Evolutionary conservation across 2,888 invertebrate species (phyloP), one percentile per base, ranked within the genome.

Genomic region (Agonopterix alstromeriana): DNA sequence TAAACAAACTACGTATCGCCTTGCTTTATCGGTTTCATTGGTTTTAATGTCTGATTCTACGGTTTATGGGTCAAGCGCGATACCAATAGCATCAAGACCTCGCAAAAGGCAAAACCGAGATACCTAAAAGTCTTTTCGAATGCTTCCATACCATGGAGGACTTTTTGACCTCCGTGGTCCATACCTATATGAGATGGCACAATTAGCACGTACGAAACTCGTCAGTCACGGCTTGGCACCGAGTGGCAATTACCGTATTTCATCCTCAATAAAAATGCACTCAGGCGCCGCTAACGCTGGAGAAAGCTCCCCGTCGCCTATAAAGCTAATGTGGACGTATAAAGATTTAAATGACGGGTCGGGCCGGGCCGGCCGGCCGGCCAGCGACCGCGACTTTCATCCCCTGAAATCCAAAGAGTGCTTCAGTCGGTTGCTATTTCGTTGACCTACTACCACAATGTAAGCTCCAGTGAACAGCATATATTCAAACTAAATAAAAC

Each of bases 191-290:
- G 63, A 69, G 68, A 70, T 61, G 62, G 68, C 67, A 79, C 76
- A 82, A 81, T 84, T 81, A 82, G 67, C 81, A 82, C 80, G 80
- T 80, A 77, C 73, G 70, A 71, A 79, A 73, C 70, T 75, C 77
- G 75, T 80, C 81, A 73, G 78, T 80, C 80, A 78, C 74, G 79
- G 75, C 67, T 67, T 67, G 73, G 73, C 77, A 77, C 77, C 76
- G 79, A 81, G 81, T 76, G 78, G 77, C 82, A 82, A 82, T 85
- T 85, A 82, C 77, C 74, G 73, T 81, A 83, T 83, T 84, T 83
- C 81, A 82, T 81, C 78, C 79, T 73, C 81, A 79, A 83, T 84
- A 84, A 84, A 84, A 85, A 77, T 85, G 85, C 85, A 85, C 85
- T 83, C 77, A 69, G 77, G 73, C 77, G 74, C 69, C 77, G 70